phyloP scores from a whole-genome alignment of 2,888 invertebrate genomes.

The Drosophila neotestacea region DNA sequence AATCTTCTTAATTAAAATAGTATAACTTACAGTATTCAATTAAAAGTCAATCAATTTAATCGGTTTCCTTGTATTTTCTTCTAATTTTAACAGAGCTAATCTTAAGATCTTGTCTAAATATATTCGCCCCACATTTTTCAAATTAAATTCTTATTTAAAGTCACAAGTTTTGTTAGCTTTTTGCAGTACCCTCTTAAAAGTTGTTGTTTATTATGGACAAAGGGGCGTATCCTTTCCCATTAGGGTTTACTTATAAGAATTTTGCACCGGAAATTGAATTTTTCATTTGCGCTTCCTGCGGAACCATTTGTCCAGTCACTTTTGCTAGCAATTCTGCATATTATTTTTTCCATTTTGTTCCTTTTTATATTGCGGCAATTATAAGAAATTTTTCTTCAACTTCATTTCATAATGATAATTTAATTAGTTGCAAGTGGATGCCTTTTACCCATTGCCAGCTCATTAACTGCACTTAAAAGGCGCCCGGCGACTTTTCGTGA shows the following conservation, averaged over 20 bases:
- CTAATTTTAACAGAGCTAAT: background rate
- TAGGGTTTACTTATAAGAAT: constrained; percentile 21
- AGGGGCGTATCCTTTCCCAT: constrained; percentile 26
- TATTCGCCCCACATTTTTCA: background rate
- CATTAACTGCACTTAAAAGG: constrained; percentile 77
- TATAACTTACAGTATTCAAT: background rate
- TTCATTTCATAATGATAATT: constrained; percentile 71
- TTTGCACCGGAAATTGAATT: constrained; percentile 70
- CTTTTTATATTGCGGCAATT: constrained; percentile 53
- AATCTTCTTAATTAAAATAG: background rate
- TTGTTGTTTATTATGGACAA: constrained; percentile 38
- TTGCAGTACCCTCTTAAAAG: background rate
- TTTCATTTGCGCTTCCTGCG: constrained; percentile 48
- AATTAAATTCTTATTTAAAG: background rate
- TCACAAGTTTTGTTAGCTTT: background rate
- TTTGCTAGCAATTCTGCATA: constrained; percentile 31
- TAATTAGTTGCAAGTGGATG: constrained; percentile 76
- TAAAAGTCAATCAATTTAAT: background rate
- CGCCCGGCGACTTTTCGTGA: constrained; percentile 57
- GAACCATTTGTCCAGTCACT: constrained; percentile 24
- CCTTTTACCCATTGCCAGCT: constrained; percentile 48
- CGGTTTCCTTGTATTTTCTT: background rate
- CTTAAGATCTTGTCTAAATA: background rate
- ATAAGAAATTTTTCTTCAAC: constrained; percentile 63
- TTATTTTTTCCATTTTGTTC: constrained; percentile 44